phyloP scores from a whole-genome alignment of 2,888 invertebrate genomes.

The Agrochola lychnidis region DNA sequence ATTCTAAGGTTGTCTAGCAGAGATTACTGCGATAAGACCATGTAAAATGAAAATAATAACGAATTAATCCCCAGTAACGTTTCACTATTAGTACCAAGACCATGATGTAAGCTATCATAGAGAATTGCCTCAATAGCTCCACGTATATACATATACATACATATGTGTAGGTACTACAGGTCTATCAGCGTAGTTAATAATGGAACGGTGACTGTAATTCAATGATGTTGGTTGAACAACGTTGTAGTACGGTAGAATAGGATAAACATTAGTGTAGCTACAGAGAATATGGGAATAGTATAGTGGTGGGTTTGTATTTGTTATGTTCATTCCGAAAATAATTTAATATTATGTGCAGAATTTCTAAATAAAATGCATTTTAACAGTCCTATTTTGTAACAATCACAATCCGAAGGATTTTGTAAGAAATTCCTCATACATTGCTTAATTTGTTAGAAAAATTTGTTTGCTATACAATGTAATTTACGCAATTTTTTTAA shows the following conservation, averaged over 20 bases:
- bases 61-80: not conserved
- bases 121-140: conserved; percentile 7
- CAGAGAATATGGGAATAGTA: not conserved
- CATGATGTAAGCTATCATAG: conserved; percentile 9
- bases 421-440: too few relatives aligned
- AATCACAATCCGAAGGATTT: too few relatives aligned
- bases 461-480: not conserved
- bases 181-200: conserved; percentile 43
- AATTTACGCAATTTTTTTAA: too few relatives aligned
- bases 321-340: too few relatives aligned
- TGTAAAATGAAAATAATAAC: conserved; percentile 1
- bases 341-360: not conserved
- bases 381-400: not conserved
- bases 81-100: conserved; percentile 8
- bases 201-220: conserved; percentile 38
- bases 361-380: not conserved
- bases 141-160: not conserved
- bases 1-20: not conserved
- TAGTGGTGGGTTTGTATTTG: not conserved
- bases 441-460: not conserved
- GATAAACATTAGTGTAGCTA: not conserved
- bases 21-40: not conserved
- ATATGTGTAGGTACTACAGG: not conserved
- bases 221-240: conserved; percentile 14
- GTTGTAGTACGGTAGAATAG: not conserved